A percentile compares a stretch with the other conserved stretches of the same genome.
phyloP scores from a whole-genome alignment of 2,888 invertebrate species.

The Mesorhabditis spiculigera region DNA sequence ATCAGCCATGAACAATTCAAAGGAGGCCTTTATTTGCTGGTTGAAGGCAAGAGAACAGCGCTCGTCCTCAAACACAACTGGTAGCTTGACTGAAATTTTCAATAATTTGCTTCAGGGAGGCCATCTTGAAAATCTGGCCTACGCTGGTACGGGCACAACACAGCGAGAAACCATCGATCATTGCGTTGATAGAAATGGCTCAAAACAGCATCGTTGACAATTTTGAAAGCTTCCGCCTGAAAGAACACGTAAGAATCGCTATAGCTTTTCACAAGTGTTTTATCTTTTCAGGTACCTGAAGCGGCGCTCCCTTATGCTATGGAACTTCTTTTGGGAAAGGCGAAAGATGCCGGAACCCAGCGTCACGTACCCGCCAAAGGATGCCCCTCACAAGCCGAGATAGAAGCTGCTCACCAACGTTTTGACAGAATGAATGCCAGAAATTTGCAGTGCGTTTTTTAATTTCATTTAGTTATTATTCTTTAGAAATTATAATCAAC shows the following conservation, averaged over 20 bases:
- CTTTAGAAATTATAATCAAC: too few relatives aligned
- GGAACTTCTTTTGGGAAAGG: too few relatives aligned
- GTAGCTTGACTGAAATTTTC: conserved; percentile 60
- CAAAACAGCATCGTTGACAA: conserved; percentile 58
- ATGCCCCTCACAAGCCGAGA: too few relatives aligned
- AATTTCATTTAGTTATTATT: too few relatives aligned
- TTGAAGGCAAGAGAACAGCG: conserved; percentile 70
- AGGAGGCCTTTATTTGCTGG: conserved; percentile 76
- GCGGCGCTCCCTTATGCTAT: too few relatives aligned
- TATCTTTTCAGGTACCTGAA: too few relatives aligned
- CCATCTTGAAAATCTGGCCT: conserved; percentile 22
- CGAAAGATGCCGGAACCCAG: too few relatives aligned
- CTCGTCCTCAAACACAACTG: conserved; percentile 75
- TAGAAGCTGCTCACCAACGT: too few relatives aligned
- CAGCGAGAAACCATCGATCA: conserved; percentile 74
- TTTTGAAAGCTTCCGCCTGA: conserved; percentile 53
- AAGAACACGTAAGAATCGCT: conserved; percentile 29
- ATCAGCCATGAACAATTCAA: conserved; percentile 72
- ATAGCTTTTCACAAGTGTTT: not conserved
- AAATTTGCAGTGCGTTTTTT: too few relatives aligned
- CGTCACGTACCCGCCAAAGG: too few relatives aligned
- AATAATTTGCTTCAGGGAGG: not conserved
- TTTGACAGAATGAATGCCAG: too few relatives aligned
- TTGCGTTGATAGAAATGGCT: conserved; percentile 60
- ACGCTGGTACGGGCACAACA: conserved; percentile 67